Evolutionary conservation across 1,140 invertebrate genomes (phyloP), one percentile per base, ranked within the genome.

Genomic region (Patella vulgata): DNA sequence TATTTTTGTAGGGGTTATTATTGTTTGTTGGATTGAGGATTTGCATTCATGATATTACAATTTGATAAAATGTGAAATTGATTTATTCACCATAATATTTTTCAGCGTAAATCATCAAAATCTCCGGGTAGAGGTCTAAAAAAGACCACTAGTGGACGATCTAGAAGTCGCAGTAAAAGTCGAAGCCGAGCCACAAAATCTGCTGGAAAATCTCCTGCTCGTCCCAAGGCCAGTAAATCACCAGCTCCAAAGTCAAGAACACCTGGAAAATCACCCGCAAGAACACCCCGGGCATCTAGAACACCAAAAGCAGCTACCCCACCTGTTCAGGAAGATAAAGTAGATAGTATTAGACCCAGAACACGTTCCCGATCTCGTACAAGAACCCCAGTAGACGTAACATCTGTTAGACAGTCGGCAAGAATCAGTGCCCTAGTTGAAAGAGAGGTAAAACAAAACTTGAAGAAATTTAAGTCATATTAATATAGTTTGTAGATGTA

Each of bases 391-490:
- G 56, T 59, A 31, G 56, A 65, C 36, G 67, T 66, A 27, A 79
- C 77, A 36, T 75, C 77, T 21, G 70, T 71, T 14, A 66, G 77
- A 27, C 62, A 68, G 56, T 77, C 77, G 43, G 58, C 72, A n/a
- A 59, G 74, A 40, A 55, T 77, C 46, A 67, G 70, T 43, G 58
- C 59, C 25, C 33, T 64, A 30, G 48, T 64, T 30, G 62, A 59
- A n/a, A 33, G 59, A 63, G 55, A 53, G 42, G 50, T 53, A 42
- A 46, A 17, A 36, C 51, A n/a, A 47, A n/a, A 31, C 42, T 39
- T 48, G 19, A 17, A 47, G 25, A 36, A 21, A 23, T 50, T 48
- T 11, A 40, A 39, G 44, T 39, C 54, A 12, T 4, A 28, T 17
- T 47, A 46, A 21, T 3, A 36, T 36, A 36, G 14, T 36, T 36